Base-by-base conservation (phyloP, 2,888 invertebrate genomes). In the Catocala sponsa region DNA sequence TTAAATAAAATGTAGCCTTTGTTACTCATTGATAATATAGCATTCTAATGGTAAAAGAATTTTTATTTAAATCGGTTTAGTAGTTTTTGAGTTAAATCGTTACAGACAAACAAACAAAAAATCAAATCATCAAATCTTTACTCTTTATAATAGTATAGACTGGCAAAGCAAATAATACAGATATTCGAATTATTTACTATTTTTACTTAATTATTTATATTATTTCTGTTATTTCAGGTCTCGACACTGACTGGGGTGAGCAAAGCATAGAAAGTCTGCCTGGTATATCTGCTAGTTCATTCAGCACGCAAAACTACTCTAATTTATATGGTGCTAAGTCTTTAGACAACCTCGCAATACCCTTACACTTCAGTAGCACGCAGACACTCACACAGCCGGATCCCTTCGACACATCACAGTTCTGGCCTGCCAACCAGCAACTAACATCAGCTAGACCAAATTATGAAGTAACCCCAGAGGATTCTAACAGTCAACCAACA, bases 261-360 rank as follows among this genome's bases (percentile, higher is more conserved):
- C 88, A 89, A 49, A 92, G 90, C 57, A 86, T 90, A 66, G 94
- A 94, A 73, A 93, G 91, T 68, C 80, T 92, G 12, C 91, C 92
- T 5, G 84, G 87, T 5, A 83, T 83, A 50, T 80, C 85, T 0
- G 73, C 83, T 5, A 84, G 77, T 56, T 69, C 84, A 0, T 81
- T 79, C 59, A 74, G 73, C 61, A 61, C 78, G 1, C 87, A 82
- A 55, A 84, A 61, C 12, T 80, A 80, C 55, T 60, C 84, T 1
- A 89, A 85, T 67, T 83, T 94, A 11, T 89, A 89, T 59, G 91
- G 90, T 72, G 91, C 93, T 64, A 93, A 90, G 71, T 94, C 94
- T 2, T 73, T 94, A 69, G 94, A 94, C 59, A 91, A 89, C 54
- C 76, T 94, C 5, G 78, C 89, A 6, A 68, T 82, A 55, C 75